phyloP scores from a whole-genome alignment of 1,140 invertebrate genomes.

The Zaprionus nigranus region DNA sequence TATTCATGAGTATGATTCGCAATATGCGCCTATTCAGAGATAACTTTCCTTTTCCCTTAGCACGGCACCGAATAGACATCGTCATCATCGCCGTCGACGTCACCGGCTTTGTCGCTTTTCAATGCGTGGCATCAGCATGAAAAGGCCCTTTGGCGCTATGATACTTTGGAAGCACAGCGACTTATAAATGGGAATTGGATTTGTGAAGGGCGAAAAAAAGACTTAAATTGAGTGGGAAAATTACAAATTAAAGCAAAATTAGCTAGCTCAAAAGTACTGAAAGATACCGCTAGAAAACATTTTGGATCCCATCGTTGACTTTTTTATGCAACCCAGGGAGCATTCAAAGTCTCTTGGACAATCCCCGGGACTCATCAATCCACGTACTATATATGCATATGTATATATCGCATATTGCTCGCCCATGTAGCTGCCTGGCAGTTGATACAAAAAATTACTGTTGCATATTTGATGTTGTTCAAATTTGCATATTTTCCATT shows the following conservation, averaged over 20 bases:
- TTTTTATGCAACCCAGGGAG: no score
- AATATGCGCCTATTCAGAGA: slow-evolving; percentile 32
- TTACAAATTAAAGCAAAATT: neutral
- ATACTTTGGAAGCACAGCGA: neutral
- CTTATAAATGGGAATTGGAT: neutral
- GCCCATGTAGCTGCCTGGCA: slow-evolving; percentile 12
- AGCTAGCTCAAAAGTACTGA: neutral
- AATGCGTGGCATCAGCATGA: neutral
- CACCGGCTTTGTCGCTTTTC: slow-evolving; percentile 6
- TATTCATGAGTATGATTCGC: slow-evolving; percentile 42
- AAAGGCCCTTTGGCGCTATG: slow-evolving; percentile 2
- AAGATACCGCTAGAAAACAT: slow-evolving; percentile 8
- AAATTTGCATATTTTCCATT: slow-evolving; percentile 73
- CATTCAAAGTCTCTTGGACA: slow-evolving; percentile 44
- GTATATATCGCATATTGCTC: neutral
- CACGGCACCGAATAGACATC: slow-evolving; percentile 24
- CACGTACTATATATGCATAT: neutral
- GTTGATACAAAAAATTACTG: slow-evolving; percentile 71
- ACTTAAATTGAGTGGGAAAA: neutral
- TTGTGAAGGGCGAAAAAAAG: neutral
- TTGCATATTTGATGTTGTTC: slow-evolving; percentile 80
- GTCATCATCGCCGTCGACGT: slow-evolving; percentile 11
- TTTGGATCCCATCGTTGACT: no score
- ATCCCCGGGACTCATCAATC: slow-evolving; percentile 14
- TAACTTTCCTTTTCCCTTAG: slow-evolving; percentile 19